These are phyloP conservation scores for Picathartes gymnocephalus DNA, from an alignment of 2,113 vertebrate species.

Conservation along the genomic window DNA sequence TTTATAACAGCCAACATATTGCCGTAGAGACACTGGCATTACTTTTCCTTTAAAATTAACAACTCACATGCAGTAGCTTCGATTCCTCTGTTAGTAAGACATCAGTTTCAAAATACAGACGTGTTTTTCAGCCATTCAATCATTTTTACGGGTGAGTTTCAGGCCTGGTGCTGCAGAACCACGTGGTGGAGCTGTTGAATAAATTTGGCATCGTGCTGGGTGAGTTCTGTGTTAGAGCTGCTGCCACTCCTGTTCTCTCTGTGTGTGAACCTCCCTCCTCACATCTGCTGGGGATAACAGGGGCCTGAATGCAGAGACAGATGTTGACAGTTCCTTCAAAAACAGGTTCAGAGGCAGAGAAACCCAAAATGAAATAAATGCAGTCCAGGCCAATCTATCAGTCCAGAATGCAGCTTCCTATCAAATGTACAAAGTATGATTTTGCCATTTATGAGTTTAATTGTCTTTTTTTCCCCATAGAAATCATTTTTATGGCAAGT, in stretches of 20 bases:
- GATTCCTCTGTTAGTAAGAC: neutral
- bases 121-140: neutral
- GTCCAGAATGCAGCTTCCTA: neutral
- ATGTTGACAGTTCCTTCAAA: neutral
- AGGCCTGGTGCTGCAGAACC: neutral
- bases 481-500: neutral
- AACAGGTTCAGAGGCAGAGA: neutral
- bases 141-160: neutral
- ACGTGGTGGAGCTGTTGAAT: conserved; percentile 77
- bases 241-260: neutral
- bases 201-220: conserved; percentile 19
- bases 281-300: neutral
- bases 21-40: neutral
- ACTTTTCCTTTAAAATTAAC: neutral
- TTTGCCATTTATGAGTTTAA: neutral
- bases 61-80: neutral
- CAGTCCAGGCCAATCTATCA: neutral
- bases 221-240: neutral
- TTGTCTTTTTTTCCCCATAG: neutral
- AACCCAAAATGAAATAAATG: neutral
- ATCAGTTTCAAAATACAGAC: neutral
- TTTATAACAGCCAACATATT: neutral
- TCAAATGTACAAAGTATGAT: neutral
- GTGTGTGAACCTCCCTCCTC: neutral
- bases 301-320: neutral